phyloP scores from a whole-genome alignment of 2,888 invertebrate genomes.

The Ophioninae sp. region DNA sequence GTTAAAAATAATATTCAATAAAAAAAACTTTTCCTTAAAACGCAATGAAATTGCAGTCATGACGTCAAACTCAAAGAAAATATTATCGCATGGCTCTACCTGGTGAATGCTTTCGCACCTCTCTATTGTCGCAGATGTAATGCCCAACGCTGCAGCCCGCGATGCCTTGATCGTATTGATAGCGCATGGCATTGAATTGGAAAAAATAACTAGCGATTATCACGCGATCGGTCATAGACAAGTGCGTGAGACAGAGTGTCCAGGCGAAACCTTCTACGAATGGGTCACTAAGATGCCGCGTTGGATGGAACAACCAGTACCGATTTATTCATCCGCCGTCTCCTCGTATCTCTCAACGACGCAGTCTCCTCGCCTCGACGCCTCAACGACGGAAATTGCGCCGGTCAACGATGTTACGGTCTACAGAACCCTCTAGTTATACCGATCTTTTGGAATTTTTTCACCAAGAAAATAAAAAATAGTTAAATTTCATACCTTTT shows the following conservation, averaged over 20 bases:
- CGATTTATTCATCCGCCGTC: conserved; percentile 40
- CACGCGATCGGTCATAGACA: conserved; percentile 79
- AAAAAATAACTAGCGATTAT: conserved; percentile 74
- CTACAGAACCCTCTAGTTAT: neutral
- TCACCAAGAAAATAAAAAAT: too few relatives aligned
- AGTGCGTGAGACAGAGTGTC: conserved; percentile 76
- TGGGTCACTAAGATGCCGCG: conserved; percentile 75
- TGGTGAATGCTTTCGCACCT: too few relatives aligned
- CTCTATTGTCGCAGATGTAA: conserved; percentile 68
- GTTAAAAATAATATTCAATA: too few relatives aligned
- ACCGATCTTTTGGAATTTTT: too few relatives aligned
- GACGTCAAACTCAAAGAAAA: too few relatives aligned
- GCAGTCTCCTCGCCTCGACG: too few relatives aligned
- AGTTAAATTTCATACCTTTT: too few relatives aligned
- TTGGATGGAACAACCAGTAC: conserved; percentile 71
- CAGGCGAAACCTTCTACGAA: conserved; percentile 77
- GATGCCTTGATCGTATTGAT: conserved; percentile 74
- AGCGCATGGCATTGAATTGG: conserved; percentile 73
- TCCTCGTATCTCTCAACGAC: neutral
- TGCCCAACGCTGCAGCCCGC: conserved; percentile 76
- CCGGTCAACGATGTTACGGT: neutral
- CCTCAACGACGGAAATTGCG: neutral
- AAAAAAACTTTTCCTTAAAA: too few relatives aligned
- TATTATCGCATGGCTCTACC: neutral
- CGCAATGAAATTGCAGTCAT: too few relatives aligned